Evolutionary conservation across 53 echinoderm and acorn worm genomes (phyloP).

Genomic region (Echinometra lucunter): DNA sequence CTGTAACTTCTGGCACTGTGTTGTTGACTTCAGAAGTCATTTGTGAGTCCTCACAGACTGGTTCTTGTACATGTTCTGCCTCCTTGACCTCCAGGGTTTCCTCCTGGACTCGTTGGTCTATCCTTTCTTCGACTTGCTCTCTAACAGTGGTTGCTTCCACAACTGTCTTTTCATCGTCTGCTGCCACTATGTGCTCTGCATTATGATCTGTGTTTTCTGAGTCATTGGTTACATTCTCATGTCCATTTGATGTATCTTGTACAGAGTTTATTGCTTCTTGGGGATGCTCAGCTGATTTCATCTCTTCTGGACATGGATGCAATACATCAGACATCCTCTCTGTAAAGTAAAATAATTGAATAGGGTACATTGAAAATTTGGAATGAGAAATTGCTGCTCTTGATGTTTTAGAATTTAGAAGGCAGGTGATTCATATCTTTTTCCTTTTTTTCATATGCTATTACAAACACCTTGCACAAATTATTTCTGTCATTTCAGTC

Average conservation of each 20-base stretch:
- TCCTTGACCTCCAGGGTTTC: neutral
- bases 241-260: neutral
- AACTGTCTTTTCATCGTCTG: neutral
- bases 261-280: slow-evolving; percentile 11
- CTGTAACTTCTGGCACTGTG: neutral
- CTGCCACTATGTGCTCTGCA: neutral
- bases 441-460: no score
- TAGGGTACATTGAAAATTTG: neutral
- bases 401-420: neutral
- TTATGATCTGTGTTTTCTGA: neutral
- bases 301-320: neutral
- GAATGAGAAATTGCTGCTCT: neutral
- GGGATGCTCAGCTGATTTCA: slow-evolving; percentile 3
- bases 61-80: slow-evolving; percentile 2
- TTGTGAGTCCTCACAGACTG: neutral
- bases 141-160: neutral
- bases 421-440: neutral
- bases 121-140: neutral
- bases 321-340: neutral
- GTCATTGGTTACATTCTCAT: slow-evolving; percentile 13
- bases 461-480: no score
- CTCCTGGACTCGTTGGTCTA: neutral
- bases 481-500: no score
- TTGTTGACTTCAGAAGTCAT: neutral
- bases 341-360: neutral